These are phyloP conservation scores for Aix galericulata DNA, from an alignment of 2,113 vertebrate genomes.

Conservation along the genomic window DNA sequence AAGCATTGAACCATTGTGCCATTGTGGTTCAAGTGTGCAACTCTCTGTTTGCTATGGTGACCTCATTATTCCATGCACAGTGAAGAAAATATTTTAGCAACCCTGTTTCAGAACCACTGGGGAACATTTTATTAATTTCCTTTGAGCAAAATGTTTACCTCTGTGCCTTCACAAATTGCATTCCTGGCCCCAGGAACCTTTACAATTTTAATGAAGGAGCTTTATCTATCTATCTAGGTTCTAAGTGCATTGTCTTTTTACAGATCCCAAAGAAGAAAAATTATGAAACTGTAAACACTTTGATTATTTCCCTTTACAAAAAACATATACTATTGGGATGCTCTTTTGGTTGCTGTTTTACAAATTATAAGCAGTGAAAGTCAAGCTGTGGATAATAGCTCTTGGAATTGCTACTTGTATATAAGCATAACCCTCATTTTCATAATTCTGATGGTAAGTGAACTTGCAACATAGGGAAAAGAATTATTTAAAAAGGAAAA, in stretches of 20 bases:
- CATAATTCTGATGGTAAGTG: not conserved
- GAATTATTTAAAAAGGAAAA: not conserved
- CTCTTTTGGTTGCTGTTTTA: not conserved
- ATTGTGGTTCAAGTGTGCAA: not conserved
- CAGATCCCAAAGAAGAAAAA: not conserved
- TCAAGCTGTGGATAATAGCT: not conserved
- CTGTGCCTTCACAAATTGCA: conserved; percentile 29
- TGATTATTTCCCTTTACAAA: not conserved
- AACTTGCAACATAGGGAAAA: not conserved
- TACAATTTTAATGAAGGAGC: conserved; percentile 33
- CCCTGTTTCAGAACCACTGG: not conserved
- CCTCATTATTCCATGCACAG: not conserved
- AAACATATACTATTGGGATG: not conserved
- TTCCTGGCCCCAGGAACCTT: conserved; percentile 22
- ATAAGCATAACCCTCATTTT: not conserved
- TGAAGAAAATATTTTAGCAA: conserved; percentile 35
- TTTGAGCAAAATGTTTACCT: conserved; percentile 45
- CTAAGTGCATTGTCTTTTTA: not conserved
- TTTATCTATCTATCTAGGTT: not conserved
- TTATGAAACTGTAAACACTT: not conserved
- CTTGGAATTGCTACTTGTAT: not conserved
- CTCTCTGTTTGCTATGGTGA: not conserved
- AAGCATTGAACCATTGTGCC: not conserved
- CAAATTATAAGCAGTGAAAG: not conserved
- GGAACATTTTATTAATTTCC: conserved; percentile 42